A percentile compares a stretch with the other conserved stretches of the same genome.
phyloP scores from a whole-genome alignment of 2,113 vertebrate genomes.

The Brienomyrus brachyistius region DNA sequence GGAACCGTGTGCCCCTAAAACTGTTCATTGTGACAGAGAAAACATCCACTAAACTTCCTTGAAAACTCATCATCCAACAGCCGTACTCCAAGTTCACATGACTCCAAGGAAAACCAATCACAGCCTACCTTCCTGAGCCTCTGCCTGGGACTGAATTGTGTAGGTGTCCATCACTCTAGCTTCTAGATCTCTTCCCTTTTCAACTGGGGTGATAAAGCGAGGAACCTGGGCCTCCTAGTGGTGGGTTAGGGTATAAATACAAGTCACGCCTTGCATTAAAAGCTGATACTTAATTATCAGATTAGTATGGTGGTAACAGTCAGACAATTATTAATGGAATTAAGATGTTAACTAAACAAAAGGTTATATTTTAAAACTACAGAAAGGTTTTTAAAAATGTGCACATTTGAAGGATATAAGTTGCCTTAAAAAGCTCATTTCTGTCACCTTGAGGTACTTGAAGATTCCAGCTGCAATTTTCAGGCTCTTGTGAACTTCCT shows the following conservation, averaged over 20 bases:
- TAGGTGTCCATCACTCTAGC: constrained; percentile 83
- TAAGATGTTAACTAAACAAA: neutral
- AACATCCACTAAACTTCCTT: neutral
- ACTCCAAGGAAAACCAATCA: neutral
- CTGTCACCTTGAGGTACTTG: constrained; percentile 85
- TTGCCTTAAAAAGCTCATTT: neutral
- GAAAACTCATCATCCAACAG: neutral
- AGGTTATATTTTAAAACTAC: neutral
- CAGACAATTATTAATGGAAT: neutral
- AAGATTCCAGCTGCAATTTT: constrained; percentile 92
- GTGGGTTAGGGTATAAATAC: neutral
- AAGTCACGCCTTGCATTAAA: neutral
- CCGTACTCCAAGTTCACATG: neutral
- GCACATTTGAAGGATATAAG: neutral
- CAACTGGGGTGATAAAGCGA: constrained; percentile 83
- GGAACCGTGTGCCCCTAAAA: neutral
- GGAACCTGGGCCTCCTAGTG: constrained; percentile 80
- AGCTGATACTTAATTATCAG: neutral
- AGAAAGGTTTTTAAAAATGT: neutral
- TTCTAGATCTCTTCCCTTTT: constrained; percentile 90
- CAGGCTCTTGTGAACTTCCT: constrained; percentile 90
- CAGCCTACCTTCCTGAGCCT: constrained; percentile 89
- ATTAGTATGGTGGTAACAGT: neutral
- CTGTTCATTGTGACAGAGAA: neutral
- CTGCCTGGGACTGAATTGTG: constrained; percentile 87